These are phyloP conservation scores for Petrocephalus zakoni DNA, from an alignment of 2,113 vertebrate species.

Conservation along the genomic window DNA sequence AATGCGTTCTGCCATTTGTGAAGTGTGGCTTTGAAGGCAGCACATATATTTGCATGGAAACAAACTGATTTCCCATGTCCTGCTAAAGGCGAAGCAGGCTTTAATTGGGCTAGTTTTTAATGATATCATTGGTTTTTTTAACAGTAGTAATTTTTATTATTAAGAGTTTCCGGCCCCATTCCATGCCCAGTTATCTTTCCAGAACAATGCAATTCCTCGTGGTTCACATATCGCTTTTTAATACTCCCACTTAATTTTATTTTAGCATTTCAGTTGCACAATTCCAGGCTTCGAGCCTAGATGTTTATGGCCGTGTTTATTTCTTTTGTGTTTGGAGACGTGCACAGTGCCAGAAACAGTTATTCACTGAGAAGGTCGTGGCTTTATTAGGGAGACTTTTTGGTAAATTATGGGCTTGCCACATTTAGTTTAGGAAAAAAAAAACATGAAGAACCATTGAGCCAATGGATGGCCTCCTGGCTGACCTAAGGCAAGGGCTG, in stretches of 20 bases:
- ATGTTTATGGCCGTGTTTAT: conserved; percentile 49
- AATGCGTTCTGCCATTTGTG: background rate
- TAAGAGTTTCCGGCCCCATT: conserved; percentile 39
- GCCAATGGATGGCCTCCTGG: background rate
- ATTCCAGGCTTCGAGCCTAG: conserved; percentile 33
- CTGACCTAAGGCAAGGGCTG: background rate
- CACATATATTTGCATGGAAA: background rate
- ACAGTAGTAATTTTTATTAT: conserved; percentile 37
- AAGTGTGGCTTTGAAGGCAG: background rate
- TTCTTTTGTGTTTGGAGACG: conserved; percentile 37
- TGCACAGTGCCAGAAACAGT: conserved; percentile 16
- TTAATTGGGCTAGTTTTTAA: background rate
- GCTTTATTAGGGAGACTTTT: conserved; percentile 1
- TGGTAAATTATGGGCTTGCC: background rate
- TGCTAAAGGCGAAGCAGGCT: background rate
- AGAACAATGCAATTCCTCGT: conserved; percentile 44
- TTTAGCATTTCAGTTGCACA: conserved; percentile 26
- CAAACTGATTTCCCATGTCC: background rate
- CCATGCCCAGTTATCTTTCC: conserved; percentile 49
- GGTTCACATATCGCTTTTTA: conserved; percentile 50
- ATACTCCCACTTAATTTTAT: conserved; percentile 45
- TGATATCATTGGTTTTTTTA: background rate
- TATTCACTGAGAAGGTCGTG: conserved; percentile 19
- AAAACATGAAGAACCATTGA: background rate
- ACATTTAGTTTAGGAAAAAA: background rate